phyloP scores from a whole-genome alignment of 2,113 vertebrate species.

The Irena cyanogastra region DNA sequence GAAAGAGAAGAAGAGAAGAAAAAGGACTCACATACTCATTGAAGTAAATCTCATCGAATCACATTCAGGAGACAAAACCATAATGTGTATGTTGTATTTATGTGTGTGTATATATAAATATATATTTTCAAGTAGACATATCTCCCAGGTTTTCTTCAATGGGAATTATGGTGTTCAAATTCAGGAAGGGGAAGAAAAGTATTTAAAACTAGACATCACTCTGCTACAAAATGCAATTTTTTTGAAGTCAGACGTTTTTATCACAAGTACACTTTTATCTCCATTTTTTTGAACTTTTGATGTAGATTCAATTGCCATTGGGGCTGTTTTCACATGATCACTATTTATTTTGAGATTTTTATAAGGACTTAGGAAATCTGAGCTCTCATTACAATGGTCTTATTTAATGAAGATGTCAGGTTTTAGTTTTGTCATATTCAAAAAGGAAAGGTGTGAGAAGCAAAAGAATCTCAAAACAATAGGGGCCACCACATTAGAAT shows the following conservation, averaged over 20 bases:
- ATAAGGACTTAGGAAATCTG: not conserved
- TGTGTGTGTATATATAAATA: accelerated
- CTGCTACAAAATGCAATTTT: not conserved
- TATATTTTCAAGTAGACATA: not conserved
- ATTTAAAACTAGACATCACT: not conserved
- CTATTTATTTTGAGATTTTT: not conserved
- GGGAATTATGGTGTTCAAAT: not conserved
- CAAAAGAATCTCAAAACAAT: not conserved
- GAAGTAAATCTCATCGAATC: not conserved
- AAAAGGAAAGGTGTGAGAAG: not conserved
- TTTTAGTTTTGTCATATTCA: not conserved
- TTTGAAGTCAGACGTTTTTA: not conserved
- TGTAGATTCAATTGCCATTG: not conserved
- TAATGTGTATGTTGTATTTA: not conserved
- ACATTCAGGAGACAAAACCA: not conserved
- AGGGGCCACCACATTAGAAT: not conserved
- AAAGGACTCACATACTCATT: not conserved
- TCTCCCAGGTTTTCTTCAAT: not conserved
- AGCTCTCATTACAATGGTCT: not conserved
- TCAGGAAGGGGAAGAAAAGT: not conserved
- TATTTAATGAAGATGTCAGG: not conserved
- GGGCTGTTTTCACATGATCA: not conserved
- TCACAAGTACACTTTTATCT: not conserved
- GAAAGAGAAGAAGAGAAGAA: not conserved
- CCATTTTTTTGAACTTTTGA: not conserved